Evolutionary conservation across 2,888 invertebrate genomes (phyloP), one percentile per base, ranked within the genome.

Genomic region (Tricholauxania praeusta): DNA sequence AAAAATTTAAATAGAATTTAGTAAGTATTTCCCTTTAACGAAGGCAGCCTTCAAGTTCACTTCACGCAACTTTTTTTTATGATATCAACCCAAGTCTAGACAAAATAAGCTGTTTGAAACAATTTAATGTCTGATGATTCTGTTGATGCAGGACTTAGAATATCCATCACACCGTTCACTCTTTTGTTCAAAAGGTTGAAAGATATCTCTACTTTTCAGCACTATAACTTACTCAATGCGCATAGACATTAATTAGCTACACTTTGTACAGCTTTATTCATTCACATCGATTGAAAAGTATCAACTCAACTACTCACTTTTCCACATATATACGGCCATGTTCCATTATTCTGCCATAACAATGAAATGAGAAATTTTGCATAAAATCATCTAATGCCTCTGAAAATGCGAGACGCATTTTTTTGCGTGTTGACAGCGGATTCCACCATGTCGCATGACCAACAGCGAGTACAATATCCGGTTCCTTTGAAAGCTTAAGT

Each of bases 261-360:
- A 39, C 22, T 55, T n/a, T 10, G 12, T 7, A 8, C 14, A 51
- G 15, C 12, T 19, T 15, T 14, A 19, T 7, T n/a, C 3, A 8
- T 10, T n/a, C n/a, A 22, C 22, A 10, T 39, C 55, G 39, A 55
- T 60, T 39, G 39, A 39, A 39, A 10, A 39, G 39, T 39, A 39
- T 39, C 10, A 10, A 39, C 39, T 39, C 1, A 3, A 28, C 6
- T n/a, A 73, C 81, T 77, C 73, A 85, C 85, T 80, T 82, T 76
- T 86, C 85, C 53, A 77, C 79, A 74, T 79, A 80, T 68, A 80
- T 74, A 62, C 80, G 80, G 49, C 81, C 81, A 52, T 77, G 79
- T 79, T 85, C 85, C 74, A 84, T 83, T 79, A 86, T 80, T 81
- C 83, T 86, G 70, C 81, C 80, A 79, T 86, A 86, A 79, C 85